These are phyloP conservation scores for Luperina testacea DNA, from an alignment of 2,888 invertebrate genomes.

Conservation along the genomic window DNA sequence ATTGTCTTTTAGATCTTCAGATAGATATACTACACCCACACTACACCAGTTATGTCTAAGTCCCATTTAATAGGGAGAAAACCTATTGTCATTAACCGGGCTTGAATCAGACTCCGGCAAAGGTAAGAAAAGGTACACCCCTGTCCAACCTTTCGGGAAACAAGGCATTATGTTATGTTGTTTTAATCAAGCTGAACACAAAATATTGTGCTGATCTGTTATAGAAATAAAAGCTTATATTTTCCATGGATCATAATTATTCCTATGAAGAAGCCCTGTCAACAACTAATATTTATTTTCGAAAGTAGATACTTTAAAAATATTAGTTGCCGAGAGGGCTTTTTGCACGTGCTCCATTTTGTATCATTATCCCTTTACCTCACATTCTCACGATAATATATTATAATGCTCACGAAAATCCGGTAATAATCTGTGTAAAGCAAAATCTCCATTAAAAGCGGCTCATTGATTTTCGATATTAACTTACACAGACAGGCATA, in stretches of 20 bases:
- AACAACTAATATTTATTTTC: neutral
- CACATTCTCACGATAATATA: constrained; percentile 1
- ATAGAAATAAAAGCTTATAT: neutral
- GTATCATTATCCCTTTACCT: constrained; percentile 20
- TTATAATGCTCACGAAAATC: constrained; percentile 9
- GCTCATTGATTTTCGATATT: constrained; percentile 42
- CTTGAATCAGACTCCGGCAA: too few relatives aligned
- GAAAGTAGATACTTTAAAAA: constrained; percentile 1
- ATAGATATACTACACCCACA: too few relatives aligned
- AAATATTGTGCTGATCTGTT: neutral
- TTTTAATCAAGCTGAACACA: neutral
- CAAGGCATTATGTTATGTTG: neutral
- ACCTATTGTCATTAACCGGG: too few relatives aligned
- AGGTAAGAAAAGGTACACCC: too few relatives aligned
- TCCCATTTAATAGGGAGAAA: too few relatives aligned
- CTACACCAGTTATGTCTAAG: too few relatives aligned
- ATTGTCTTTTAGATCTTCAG: too few relatives aligned
- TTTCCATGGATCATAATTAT: neutral
- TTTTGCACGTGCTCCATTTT: constrained; percentile 18
- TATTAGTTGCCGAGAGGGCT: neutral
- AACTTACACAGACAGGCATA: constrained; percentile 14
- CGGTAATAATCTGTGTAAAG: constrained; percentile 1
- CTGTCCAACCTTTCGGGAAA: too few relatives aligned
- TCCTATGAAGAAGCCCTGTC: neutral
- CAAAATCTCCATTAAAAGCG: constrained; percentile 15